phyloP scores from a whole-genome alignment of 2,113 vertebrate genomes.

The Ammodytes dubius region DNA sequence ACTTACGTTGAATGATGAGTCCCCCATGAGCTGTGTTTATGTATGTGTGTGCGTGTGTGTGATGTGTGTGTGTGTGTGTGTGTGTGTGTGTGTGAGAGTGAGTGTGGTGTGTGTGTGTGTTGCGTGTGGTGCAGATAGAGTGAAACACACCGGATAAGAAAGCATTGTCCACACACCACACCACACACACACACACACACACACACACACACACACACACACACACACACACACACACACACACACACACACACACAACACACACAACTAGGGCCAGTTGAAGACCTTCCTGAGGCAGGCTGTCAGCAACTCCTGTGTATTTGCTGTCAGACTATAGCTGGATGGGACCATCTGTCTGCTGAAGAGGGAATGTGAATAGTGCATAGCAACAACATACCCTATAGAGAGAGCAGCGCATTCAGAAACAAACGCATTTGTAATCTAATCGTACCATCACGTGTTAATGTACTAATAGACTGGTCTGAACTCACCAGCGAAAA shows the following conservation, averaged over 20 bases:
- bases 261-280: constrained; percentile 37
- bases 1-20: constrained; percentile 76
- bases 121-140: background rate
- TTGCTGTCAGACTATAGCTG: constrained; percentile 76
- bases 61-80: no score
- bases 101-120: no score
- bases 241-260: constrained; percentile 17
- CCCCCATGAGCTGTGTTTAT: constrained; percentile 61
- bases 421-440: constrained; percentile 33
- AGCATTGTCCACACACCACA: constrained; percentile 15
- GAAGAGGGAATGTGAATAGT: constrained; percentile 40
- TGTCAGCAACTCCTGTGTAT: constrained; percentile 78
- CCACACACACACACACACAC: background rate
- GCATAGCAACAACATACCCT: constrained; percentile 52
- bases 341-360: constrained; percentile 75
- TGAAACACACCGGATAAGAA: constrained; percentile 36
- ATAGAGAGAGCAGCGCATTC: constrained; percentile 32
- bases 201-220: constrained; percentile 39
- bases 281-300: constrained; percentile 60
- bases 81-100: background rate
- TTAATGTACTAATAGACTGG: constrained; percentile 13
- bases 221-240: constrained; percentile 21
- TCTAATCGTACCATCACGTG: constrained; percentile 34
- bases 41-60: constrained; percentile 8
- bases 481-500: constrained; percentile 8